Evolutionary conservation across 2,113 vertebrate species (phyloP), one percentile per base, ranked within the genome.

Genomic region (Entomyzon cyanotis): DNA sequence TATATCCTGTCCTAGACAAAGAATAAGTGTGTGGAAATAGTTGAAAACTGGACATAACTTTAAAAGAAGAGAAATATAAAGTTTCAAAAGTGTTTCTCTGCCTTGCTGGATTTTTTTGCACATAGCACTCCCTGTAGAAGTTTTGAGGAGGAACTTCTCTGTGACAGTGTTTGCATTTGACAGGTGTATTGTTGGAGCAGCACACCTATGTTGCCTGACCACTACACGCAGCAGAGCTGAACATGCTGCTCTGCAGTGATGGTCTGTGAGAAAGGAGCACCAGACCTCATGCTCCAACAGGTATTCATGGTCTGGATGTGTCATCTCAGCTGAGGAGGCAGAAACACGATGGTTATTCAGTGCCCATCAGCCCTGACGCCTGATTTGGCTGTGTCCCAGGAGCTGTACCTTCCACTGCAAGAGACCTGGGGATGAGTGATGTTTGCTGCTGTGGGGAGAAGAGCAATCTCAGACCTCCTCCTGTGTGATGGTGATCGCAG

Each of bases 401-500:
- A 93, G 49, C 41, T 2, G 0, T 42, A 27, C 16, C 31, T 63
- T 59, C 37, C 20, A 4, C 60, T 50, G 22, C n/a, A 77, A 31
- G 63, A 79, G 39, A 53, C 15, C 14, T 41, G 52, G 60, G 35
- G 42, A 27, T 1, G 27, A 58, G 27, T 0, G 5, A 12, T 46
- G 22, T 28, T 56, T 91, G 69, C 65, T 76, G 78, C 70, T 0
- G 0, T 5, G 17, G 31, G 41, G 25, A 50, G 25, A 60, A 39
- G 27, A 27, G 50, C 0, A 4, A 10, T 41, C 58, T 46, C 1
- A 1, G 37, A 55, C 22, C 52, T 82, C 59, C 68, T 42, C 17
- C 44, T 63, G 41, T 0, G 0, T 2, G 2, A 42, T 31, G 12
- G 22, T 0, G 5, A 62, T 12, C 1, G 1, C 1, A 1, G 59